These are phyloP conservation scores for Protobothrops flavoviridis DNA, from an alignment of 2,113 vertebrate genomes.

Conservation along the genomic window DNA sequence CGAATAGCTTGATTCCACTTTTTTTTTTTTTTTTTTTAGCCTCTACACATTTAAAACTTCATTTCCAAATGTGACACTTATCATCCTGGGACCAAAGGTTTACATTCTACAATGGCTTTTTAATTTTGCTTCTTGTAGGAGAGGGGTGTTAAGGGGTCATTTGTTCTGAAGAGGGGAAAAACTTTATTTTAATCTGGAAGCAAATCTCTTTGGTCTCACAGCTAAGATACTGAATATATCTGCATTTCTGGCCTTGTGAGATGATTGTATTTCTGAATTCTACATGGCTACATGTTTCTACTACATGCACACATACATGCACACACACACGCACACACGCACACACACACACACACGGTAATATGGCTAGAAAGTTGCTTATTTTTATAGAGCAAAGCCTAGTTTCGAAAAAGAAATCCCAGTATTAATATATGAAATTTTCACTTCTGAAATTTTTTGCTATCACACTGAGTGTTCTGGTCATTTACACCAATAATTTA, in stretches of 20 bases:
- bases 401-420: slow-evolving; percentile 15
- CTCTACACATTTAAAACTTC: slow-evolving; percentile 56
- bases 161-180: slow-evolving; percentile 40
- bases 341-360: background rate
- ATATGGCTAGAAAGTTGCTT: background rate
- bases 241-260: slow-evolving; percentile 12
- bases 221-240: background rate
- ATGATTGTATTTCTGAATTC: slow-evolving; percentile 25
- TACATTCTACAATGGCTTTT: slow-evolving; percentile 31
- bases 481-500: slow-evolving; percentile 10
- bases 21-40: background rate
- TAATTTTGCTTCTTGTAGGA: slow-evolving; percentile 38
- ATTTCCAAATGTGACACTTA: slow-evolving; percentile 45
- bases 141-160: slow-evolving; percentile 26
- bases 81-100: slow-evolving; percentile 32
- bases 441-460: slow-evolving; percentile 53
- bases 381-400: slow-evolving; percentile 36
- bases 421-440: slow-evolving; percentile 36
- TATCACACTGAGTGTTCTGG: slow-evolving; percentile 48
- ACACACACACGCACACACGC: background rate
- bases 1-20: slow-evolving; percentile 58
- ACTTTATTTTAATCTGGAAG: slow-evolving; percentile 12
- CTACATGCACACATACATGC: background rate
- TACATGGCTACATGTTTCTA: background rate
- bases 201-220: background rate